Conservation (phyloP, 2,113 vertebrate genomes). For the Okapia johnstoni region DNA sequence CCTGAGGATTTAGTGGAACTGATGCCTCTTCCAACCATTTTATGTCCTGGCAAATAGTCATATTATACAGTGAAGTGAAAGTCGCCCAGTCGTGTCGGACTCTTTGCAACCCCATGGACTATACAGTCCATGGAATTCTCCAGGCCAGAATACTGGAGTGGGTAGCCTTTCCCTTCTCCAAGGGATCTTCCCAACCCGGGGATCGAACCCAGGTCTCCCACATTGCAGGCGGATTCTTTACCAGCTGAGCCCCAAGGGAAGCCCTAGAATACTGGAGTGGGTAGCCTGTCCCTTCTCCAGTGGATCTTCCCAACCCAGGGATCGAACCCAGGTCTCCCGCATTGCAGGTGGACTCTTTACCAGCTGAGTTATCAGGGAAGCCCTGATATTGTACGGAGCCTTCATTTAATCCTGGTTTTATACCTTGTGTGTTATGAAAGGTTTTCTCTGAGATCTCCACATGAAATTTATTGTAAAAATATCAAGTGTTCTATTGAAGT, state of each 20-base stretch:
- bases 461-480: neutral
- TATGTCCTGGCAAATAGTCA: neutral
- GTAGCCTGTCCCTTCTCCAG: neutral
- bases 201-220: neutral
- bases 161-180: neutral
- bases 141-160: neutral
- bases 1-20: neutral
- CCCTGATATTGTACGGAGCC: neutral
- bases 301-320: neutral
- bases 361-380: neutral
- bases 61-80: neutral
- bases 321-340: neutral
- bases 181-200: neutral
- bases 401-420: neutral
- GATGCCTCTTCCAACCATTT: neutral
- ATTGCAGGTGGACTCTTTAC: neutral
- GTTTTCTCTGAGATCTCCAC: neutral
- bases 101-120: neutral
- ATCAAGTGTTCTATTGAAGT: neutral
- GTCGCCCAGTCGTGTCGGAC: rapidly evolving
- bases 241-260: neutral
- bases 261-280: neutral
- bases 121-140: neutral
- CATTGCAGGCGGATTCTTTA: neutral
- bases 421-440: neutral